Evolutionary conservation across 2,113 vertebrate species (phyloP).

Genomic region (Istiophorus platypterus): DNA sequence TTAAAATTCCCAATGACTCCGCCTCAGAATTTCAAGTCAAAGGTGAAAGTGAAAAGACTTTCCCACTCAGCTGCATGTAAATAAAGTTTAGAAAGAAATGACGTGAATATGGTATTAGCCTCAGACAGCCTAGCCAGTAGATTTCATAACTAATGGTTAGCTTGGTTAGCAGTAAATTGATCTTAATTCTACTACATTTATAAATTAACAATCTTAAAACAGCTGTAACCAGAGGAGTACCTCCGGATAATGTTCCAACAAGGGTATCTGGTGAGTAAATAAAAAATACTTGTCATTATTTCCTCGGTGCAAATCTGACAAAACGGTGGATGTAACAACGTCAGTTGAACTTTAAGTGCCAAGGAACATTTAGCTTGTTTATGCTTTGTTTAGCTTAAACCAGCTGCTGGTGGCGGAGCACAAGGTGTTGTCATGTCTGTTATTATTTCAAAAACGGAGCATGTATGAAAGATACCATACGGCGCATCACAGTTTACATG

Average conservation of each 20-base stretch:
- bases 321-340: not conserved
- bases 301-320: not conserved
- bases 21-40: no score
- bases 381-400: not conserved
- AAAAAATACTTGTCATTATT: not conserved
- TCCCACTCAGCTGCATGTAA: no score
- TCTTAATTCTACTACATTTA: not conserved
- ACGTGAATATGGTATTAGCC: not conserved
- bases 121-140: no score
- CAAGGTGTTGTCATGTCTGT: not conserved
- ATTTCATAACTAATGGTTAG: not conserved
- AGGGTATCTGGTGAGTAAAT: not conserved
- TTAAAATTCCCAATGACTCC: no score
- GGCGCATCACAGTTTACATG: not conserved
- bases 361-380: no score
- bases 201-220: no score
- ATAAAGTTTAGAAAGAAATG: not conserved
- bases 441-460: not conserved
- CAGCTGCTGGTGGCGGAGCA: not conserved
- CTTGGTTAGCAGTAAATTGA: no score
- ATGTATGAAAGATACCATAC: not conserved
- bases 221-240: not conserved
- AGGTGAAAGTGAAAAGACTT: not conserved
- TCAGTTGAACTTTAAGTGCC: not conserved
- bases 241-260: no score